Base-by-base conservation (phyloP, 2,113 vertebrate genomes). In the Zingel zingel region DNA sequence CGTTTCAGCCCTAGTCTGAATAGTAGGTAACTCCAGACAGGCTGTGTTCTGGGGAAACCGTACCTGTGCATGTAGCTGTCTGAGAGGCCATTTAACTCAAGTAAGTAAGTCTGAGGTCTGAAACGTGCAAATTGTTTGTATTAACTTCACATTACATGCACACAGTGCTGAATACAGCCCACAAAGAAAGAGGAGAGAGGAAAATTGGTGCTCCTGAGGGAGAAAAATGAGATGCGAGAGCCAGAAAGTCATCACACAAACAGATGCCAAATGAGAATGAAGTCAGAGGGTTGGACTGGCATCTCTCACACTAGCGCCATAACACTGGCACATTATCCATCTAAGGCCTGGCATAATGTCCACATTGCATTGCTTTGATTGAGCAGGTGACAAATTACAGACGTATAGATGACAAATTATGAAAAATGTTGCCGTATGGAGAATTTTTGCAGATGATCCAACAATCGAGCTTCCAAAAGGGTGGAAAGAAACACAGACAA, bases 371-470 rank as follows among this genome's bases (percentile, higher is more conserved):
- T 59, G 74, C 79, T 90, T 77, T 83, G 63, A 90, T 70, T 51
- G 86, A 93, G 65, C 88, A 90, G 79, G 74, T 88, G 91, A 91
- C 86, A 84, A 91, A 92, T 93, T 82, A 85, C 82, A 86, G 64
- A 87, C 71, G 25, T 70, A 82, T 45, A 27, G 67, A 88, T 77
- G 78, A 85, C 68, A 68, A 90, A 86, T 25, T 33, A 83, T 78
- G 51, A 82, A 71, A 77, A 79, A 59, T 58, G 47, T 36, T 36
- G 76, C 74, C 56, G 43, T 74, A 50, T 48, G 47, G 43, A 78
- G 50, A 59, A 66, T 74, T 88, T 88, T 11, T 66, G 74, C 25
- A 82, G 71, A 75, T 64, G 58, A 77, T 85, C 54, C 65, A 77
- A 64, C 36, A 85, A 79, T 58, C 5, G 1, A 16, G 71, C 54